phyloP scores from a whole-genome alignment of 2,888 invertebrate genomes.

The Phyllotreta striolata region DNA sequence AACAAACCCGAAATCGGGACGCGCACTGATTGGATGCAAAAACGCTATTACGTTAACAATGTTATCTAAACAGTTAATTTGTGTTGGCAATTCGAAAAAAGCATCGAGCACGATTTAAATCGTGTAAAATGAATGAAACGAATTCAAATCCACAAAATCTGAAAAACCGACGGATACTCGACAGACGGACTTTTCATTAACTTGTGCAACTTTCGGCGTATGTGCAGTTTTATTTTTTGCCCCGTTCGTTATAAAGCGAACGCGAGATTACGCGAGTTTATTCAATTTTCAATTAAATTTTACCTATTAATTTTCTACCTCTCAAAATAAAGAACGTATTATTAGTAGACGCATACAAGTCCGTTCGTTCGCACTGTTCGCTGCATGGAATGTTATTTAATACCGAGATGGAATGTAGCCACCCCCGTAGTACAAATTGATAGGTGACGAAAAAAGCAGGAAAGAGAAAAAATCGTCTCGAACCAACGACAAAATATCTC shows the following conservation, averaged over 20 bases:
- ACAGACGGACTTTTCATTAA: constrained; percentile 31
- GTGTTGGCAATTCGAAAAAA: constrained; percentile 44
- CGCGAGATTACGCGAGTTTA: constrained; percentile 29
- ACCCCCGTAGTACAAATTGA: constrained; percentile 25
- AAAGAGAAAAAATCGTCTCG: constrained; percentile 35
- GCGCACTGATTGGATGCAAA: constrained; percentile 9
- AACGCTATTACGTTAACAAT: constrained; percentile 23
- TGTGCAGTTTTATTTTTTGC: constrained; percentile 9
- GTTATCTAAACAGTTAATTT: constrained; percentile 48
- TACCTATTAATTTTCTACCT: no score
- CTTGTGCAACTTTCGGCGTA: constrained; percentile 20
- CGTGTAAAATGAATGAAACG: constrained; percentile 47
- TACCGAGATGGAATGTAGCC: no score
- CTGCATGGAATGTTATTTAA: no score
- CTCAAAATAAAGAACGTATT: no score
- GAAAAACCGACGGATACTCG: constrained; percentile 32
- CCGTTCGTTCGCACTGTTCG: no score
- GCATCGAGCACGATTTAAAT: constrained; percentile 43
- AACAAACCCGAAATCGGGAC: no score
- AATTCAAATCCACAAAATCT: constrained; percentile 41
- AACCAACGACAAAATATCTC: constrained; percentile 37
- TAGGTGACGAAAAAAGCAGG: constrained; percentile 33
- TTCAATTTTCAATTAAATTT: no score
- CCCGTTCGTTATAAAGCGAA: background rate
- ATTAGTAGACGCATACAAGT: no score